Conservation (phyloP, 2,797 vertebrate genomes). For the Sitta carolinensis region DNA sequence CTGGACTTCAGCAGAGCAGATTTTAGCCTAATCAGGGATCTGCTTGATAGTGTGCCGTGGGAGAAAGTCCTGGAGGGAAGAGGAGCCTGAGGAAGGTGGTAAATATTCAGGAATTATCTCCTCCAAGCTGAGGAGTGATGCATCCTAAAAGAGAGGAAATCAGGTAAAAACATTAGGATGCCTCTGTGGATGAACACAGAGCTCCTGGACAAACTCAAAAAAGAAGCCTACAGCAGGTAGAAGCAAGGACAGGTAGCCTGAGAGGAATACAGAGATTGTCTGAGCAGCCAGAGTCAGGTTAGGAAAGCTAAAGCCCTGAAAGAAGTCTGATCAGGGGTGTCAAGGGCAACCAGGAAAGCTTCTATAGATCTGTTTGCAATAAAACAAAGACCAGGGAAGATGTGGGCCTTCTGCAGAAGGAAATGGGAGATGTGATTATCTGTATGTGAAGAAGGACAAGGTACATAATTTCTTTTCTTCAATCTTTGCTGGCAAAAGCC, state of each 20-base stretch:
- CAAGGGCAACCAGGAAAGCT: neutral
- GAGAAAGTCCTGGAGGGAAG: neutral
- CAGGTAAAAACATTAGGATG: neutral
- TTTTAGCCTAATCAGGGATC: neutral
- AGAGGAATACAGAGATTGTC: neutral
- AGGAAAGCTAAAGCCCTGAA: neutral
- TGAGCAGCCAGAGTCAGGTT: neutral
- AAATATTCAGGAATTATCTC: neutral
- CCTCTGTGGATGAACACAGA: neutral
- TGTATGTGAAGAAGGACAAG: neutral
- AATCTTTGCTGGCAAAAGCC: neutral
- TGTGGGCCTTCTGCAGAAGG: neutral
- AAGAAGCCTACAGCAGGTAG: neutral
- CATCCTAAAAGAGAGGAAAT: neutral
- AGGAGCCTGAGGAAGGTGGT: neutral
- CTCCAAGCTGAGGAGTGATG: neutral
- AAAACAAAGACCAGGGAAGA: neutral
- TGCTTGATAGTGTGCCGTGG: neutral
- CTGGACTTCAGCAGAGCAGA: neutral
- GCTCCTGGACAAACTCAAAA: neutral
- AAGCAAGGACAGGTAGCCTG: neutral
- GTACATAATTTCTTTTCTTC: neutral
- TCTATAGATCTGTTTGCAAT: rapidly evolving
- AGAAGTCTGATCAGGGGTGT: neutral
- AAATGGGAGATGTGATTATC: neutral